Base-by-base conservation (phyloP, 2,888 invertebrate genomes). In the Volucella bombylans region DNA sequence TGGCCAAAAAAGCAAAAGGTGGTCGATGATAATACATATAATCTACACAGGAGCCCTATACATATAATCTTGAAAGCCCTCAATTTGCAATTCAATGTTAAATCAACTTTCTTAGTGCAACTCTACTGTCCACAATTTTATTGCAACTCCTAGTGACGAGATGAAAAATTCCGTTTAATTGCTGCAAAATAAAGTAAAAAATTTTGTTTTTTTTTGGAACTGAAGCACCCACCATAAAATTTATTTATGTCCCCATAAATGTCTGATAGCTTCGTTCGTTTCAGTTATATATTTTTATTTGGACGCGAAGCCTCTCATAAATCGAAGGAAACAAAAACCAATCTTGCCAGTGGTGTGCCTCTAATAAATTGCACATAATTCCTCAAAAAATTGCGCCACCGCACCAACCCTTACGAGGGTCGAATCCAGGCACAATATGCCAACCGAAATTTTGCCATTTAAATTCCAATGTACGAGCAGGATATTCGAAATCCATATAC, bases 301-400 rank as follows among this genome's bases (percentile, higher is more conserved):
- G 54, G 10, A 12, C 15, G 38, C 9, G 45, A 64, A n/a, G 8
- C 41, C 52, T 11, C 41, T 73, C 54, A 72, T 72, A 72, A 72
- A 74, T 65, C 55, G 65, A 65, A 47, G 38, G 43, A 14, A 23
- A 49, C 43, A 67, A 64, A 64, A 39, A 39, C 38, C n/a, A 23
- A 54, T 55, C 45, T 39, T 55, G 45, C 10, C 55, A 50, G 31
- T 18, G 47, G 71, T 41, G 8, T 50, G 23, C 59, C 67, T 67
- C 18, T 67, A 67, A 67, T 67, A 76, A 67, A 76, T 76, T 52
- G 76, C 50, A 76, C 14, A 59, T 76, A 76, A 76, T 83, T 79
- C 69, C 64, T 83, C 79, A 79, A 73, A 81, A 79, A 71, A 79
- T 65, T 73, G 77, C 64, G 79, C 47, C 64, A n/a, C 54, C 73